A percentile compares a stretch with the other conserved stretches of the same genome.
phyloP scores from a whole-genome alignment of 2,888 invertebrate species.

The Siphlonurus alternatus region DNA sequence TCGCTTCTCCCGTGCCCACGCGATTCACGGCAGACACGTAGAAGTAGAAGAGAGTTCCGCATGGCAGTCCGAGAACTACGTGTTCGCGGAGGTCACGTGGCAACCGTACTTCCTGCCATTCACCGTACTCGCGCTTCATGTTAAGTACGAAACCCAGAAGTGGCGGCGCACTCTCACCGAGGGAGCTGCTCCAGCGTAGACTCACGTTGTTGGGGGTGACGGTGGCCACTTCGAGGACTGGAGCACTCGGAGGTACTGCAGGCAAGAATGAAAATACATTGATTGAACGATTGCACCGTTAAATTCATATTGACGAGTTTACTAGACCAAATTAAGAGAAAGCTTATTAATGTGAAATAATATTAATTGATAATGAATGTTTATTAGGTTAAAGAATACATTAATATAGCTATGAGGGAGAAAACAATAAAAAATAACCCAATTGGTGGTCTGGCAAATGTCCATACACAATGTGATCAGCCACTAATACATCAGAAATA shows the following conservation, averaged over 20 bases:
- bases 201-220: conserved; percentile 25
- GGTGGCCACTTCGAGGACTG: conserved; percentile 23
- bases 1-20: conserved; percentile 19
- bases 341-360: too few species aligned
- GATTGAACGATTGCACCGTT: too few species aligned
- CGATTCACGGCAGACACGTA: conserved; percentile 19
- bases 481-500: too few species aligned
- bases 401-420: too few species aligned
- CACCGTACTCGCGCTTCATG: conserved; percentile 18
- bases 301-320: too few species aligned
- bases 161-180: conserved; percentile 16
- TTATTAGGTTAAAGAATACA: too few species aligned
- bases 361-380: too few species aligned
- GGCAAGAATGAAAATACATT: background rate
- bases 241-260: conserved; percentile 27
- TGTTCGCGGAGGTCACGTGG: conserved; percentile 14
- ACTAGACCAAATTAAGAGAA: too few species aligned
- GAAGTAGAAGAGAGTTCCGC: conserved; percentile 20
- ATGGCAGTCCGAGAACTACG: conserved; percentile 17
- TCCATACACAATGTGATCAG: too few species aligned
- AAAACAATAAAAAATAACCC: too few species aligned
- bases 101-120: conserved; percentile 18
- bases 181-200: conserved; percentile 19
- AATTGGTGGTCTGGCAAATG: too few species aligned
- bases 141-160: conserved; percentile 19